phyloP scores from a whole-genome alignment of 2,888 invertebrate species.

The Xestia ashworthii region DNA sequence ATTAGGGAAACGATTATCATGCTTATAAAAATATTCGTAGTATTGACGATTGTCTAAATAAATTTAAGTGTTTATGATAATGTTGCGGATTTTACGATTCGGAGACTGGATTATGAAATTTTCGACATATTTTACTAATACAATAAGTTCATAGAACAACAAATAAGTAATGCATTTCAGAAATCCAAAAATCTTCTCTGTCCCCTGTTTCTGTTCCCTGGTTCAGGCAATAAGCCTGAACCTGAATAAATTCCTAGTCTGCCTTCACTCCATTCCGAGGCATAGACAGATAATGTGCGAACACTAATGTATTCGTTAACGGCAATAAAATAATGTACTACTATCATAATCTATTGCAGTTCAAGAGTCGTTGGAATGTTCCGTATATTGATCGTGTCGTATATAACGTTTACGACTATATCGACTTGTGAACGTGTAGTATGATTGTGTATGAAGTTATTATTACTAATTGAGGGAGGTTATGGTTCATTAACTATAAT shows the following conservation, averaged over 20 bases:
- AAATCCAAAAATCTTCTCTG: neutral
- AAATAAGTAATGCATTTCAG: neutral
- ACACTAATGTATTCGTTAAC: conserved; percentile 11
- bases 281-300: neutral
- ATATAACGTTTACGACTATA: neutral
- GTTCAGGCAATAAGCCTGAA: no score
- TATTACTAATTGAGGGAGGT: conserved; percentile 39
- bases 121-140: neutral
- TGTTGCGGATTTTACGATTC: neutral
- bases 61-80: neutral
- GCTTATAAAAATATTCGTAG: conserved; percentile 11
- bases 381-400: conserved; percentile 18
- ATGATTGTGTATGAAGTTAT: conserved; percentile 10
- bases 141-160: neutral
- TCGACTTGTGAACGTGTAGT: neutral
- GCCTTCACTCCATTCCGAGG: neutral
- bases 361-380: conserved; percentile 37
- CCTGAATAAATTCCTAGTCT: neutral
- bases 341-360: conserved; percentile 39
- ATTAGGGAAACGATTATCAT: conserved; percentile 21
- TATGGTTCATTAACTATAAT: conserved; percentile 50
- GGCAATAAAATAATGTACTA: conserved; percentile 11
- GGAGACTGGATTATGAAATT: conserved; percentile 8
- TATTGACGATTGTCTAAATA: neutral
- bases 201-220: neutral